A percentile compares a stretch with the other conserved stretches of the same genome.
These are phyloP conservation scores for Myrmophylax atrothorax DNA, from an alignment of 2,113 vertebrate genomes.

Conservation along the genomic window DNA sequence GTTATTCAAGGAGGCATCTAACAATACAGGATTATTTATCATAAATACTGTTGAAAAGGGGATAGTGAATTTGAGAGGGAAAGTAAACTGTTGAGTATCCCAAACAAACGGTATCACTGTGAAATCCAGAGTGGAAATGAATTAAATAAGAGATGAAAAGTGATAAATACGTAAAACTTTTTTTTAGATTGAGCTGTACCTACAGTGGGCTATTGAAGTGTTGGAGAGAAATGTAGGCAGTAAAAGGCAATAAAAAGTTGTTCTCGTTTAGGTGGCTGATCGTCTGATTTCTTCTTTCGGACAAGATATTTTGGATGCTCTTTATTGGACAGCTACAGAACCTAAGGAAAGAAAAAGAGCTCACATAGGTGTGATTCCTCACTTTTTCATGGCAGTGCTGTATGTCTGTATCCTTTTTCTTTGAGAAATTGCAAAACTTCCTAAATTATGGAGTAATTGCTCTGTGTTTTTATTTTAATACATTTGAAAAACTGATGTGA, in stretches of 20 bases:
- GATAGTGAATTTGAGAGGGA: not conserved
- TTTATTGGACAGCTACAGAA: slow-evolving; percentile 98
- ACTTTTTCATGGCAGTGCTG: slow-evolving; percentile 95
- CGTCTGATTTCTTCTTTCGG: slow-evolving; percentile 98
- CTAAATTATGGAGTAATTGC: not conserved
- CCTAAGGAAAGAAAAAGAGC: slow-evolving; percentile 94
- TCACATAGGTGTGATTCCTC: slow-evolving; percentile 93
- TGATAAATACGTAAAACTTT: not conserved
- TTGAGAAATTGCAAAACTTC: not conserved
- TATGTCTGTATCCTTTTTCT: slow-evolving; percentile 96
- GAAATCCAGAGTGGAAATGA: not conserved
- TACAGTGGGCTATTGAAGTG: not conserved
- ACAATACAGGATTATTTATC: not conserved
- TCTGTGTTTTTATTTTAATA: not conserved
- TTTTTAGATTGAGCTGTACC: not conserved
- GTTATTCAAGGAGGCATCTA: not conserved
- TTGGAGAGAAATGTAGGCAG: not conserved
- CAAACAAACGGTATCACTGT: not conserved
- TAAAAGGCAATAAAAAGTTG: slow-evolving; percentile 10
- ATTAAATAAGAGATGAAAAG: not conserved
- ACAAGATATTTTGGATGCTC: slow-evolving; percentile 96
- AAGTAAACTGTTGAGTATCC: not conserved
- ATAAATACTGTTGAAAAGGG: not conserved
- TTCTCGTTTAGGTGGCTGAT: slow-evolving; percentile 88
- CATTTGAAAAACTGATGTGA: not conserved